These are phyloP conservation scores for Athene cunicularia DNA, from an alignment of 2,113 vertebrate genomes.

Conservation along the genomic window DNA sequence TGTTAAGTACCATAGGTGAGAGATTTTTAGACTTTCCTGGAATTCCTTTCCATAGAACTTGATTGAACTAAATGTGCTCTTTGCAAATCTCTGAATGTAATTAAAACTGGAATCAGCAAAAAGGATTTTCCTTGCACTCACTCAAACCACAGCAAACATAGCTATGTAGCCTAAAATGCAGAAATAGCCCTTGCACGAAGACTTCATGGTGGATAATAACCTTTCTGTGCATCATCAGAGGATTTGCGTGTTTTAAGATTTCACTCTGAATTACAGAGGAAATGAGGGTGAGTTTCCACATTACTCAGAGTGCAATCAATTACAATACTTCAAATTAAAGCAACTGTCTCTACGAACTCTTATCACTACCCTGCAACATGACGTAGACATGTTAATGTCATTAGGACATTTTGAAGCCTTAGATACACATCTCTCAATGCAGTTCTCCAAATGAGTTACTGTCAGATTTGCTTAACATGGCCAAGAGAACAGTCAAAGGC, in stretches of 20 bases:
- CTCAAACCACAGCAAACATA: background rate
- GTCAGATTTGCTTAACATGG: background rate
- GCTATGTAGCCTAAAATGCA: background rate
- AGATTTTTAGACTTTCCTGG: constrained; percentile 22
- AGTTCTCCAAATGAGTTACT: background rate
- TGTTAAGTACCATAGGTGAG: background rate
- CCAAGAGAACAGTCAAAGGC: background rate
- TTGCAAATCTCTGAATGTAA: constrained; percentile 41
- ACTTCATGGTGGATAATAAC: constrained; percentile 27
- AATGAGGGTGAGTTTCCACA: constrained; percentile 29
- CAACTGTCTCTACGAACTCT: background rate
- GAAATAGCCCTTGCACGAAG: background rate
- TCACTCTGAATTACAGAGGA: constrained; percentile 25
- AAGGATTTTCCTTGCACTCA: background rate
- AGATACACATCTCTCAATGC: background rate
- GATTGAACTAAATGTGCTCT: constrained; percentile 24
- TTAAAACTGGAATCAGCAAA: background rate
- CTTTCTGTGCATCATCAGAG: background rate
- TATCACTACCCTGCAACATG: background rate
- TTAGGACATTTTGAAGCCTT: background rate
- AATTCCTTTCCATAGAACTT: constrained; percentile 1
- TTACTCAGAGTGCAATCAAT: constrained; percentile 28
- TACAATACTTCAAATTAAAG: background rate
- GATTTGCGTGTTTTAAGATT: background rate
- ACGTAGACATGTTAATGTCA: background rate